These are phyloP conservation scores for Dromiciops gliroides DNA, from an alignment of 2,113 vertebrate species.

Conservation along the genomic window DNA sequence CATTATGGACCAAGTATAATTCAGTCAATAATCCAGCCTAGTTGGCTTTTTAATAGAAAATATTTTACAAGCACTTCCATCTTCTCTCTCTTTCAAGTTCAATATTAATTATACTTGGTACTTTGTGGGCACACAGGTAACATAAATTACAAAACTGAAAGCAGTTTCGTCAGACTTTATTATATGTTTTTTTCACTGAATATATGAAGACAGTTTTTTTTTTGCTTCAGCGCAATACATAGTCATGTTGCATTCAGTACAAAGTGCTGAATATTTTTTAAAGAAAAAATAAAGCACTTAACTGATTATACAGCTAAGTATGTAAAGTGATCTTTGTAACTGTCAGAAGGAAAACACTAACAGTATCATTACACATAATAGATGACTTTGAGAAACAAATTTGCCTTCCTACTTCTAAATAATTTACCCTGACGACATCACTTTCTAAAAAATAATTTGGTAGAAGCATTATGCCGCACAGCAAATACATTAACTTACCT, in stretches of 20 bases:
- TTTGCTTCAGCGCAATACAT: slow-evolving; percentile 96
- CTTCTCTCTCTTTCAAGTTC: slow-evolving; percentile 8
- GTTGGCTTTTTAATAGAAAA: not conserved
- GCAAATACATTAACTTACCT: slow-evolving; percentile 85
- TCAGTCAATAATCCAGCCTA: not conserved
- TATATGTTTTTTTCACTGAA: slow-evolving; percentile 94
- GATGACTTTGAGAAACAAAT: slow-evolving; percentile 82
- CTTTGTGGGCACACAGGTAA: slow-evolving; percentile 60
- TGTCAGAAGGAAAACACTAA: slow-evolving; percentile 85
- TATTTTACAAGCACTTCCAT: not conserved
- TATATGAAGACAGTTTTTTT: slow-evolving; percentile 93
- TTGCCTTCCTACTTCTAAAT: slow-evolving; percentile 62
- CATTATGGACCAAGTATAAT: slow-evolving; percentile 53
- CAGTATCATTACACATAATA: slow-evolving; percentile 83
- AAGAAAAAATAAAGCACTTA: slow-evolving; percentile 90
- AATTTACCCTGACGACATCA: slow-evolving; percentile 80
- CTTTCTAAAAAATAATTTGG: slow-evolving; percentile 77
- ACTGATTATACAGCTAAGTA: slow-evolving; percentile 88
- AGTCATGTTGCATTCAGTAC: slow-evolving; percentile 97
- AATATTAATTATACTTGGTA: slow-evolving; percentile 32
- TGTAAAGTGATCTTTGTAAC: slow-evolving; percentile 89
- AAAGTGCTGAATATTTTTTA: slow-evolving; percentile 89
- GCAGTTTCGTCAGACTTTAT: slow-evolving; percentile 84
- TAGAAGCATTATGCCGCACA: slow-evolving; percentile 82
- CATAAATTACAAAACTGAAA: slow-evolving; percentile 70